phyloP scores from a whole-genome alignment of 2,888 invertebrate species.

The Ectemnius continuus region DNA sequence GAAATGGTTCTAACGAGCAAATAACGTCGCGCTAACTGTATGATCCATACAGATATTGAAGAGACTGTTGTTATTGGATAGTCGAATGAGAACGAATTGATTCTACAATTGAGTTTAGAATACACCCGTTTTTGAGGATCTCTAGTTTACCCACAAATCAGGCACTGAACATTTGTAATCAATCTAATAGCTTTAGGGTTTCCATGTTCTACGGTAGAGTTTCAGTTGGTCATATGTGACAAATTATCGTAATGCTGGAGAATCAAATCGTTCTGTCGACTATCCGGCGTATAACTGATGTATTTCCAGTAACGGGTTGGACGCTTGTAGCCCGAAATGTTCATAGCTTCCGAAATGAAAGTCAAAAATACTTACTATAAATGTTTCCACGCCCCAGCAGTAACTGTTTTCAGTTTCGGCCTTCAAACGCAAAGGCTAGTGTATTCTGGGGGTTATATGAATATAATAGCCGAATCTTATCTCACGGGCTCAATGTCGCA shows the following conservation, averaged over 20 bases:
- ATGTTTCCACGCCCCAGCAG: no score
- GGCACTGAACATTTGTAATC: no score
- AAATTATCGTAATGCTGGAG: background rate
- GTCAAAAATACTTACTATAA: background rate
- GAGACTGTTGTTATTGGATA: constrained; percentile 17
- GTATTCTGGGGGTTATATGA: constrained; percentile 23
- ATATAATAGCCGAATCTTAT: constrained; percentile 24
- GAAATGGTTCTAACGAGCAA: constrained; percentile 11
- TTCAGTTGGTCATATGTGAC: no score
- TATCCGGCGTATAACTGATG: constrained; percentile 30
- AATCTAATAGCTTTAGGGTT: no score
- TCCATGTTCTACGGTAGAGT: no score
- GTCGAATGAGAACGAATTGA: background rate
- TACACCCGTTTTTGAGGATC: background rate
- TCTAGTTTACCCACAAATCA: no score
- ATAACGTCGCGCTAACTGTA: constrained; percentile 21
- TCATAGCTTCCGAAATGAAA: constrained; percentile 11
- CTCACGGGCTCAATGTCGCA: constrained; percentile 17
- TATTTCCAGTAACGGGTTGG: constrained; percentile 31
- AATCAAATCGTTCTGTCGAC: constrained; percentile 28
- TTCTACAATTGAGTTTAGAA: background rate
- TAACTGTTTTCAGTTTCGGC: constrained; percentile 5
- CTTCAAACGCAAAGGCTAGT: constrained; percentile 9
- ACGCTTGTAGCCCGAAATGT: constrained; percentile 17
- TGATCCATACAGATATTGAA: background rate